A percentile compares a stretch with the other conserved stretches of the same genome.
phyloP scores from a whole-genome alignment of 2,113 vertebrate genomes.

The Emydocephalus ijimae region DNA sequence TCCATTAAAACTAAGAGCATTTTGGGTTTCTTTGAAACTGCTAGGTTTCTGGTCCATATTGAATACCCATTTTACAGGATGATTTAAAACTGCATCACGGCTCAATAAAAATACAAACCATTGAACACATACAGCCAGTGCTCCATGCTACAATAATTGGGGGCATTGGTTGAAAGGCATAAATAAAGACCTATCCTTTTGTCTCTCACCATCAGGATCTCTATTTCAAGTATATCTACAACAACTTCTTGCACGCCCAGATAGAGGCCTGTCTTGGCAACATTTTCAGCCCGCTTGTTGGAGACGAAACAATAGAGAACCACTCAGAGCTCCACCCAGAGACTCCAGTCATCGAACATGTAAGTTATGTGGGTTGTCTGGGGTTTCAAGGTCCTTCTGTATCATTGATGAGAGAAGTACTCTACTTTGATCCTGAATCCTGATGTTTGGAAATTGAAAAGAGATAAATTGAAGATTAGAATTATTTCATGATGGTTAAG shows the following conservation, averaged over 20 bases:
- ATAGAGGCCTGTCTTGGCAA: slow-evolving; percentile 65
- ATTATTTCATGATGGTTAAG: not conserved
- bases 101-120: not conserved
- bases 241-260: slow-evolving; percentile 71
- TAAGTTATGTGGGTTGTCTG: slow-evolving; percentile 35
- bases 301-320: slow-evolving; percentile 15
- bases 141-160: not conserved
- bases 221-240: slow-evolving; percentile 71
- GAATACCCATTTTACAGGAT: not conserved
- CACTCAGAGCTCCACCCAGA: not conserved
- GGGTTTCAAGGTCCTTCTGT: not conserved
- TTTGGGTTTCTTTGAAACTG: not conserved
- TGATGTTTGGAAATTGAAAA: not conserved
- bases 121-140: not conserved
- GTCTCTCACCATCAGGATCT: slow-evolving; percentile 57
- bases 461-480: not conserved
- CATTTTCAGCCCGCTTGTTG: slow-evolving; percentile 46
- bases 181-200: not conserved
- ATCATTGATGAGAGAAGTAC: not conserved
- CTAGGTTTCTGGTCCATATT: not conserved
- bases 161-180: not conserved
- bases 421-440: not conserved
- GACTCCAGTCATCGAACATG: slow-evolving; percentile 61
- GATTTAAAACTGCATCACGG: not conserved
- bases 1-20: not conserved